These are phyloP conservation scores for Eupleurogrammus muticus DNA, from an alignment of 2,797 vertebrate species.

Conservation along the genomic window DNA sequence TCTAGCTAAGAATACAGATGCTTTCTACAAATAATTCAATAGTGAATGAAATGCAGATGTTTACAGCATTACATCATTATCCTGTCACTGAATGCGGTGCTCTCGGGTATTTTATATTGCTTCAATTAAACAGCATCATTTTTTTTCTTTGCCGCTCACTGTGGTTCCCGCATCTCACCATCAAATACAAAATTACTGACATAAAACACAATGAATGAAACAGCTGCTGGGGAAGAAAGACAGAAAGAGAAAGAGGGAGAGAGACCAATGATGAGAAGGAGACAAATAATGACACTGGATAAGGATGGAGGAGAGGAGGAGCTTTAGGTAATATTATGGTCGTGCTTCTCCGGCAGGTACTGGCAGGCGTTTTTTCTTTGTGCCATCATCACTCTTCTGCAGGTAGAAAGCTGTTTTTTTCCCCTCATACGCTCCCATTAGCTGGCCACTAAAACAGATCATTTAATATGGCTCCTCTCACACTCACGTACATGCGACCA, in stretches of 20 bases:
- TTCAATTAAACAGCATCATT: conserved; percentile 13
- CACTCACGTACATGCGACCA: conserved; percentile 32
- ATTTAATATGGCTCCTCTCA: conserved; percentile 28
- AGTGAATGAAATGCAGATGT: not conserved
- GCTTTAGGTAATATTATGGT: not conserved
- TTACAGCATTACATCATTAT: not conserved
- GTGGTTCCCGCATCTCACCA: conserved; percentile 1
- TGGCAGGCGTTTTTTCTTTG: conserved; percentile 18
- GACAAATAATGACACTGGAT: conserved; percentile 6
- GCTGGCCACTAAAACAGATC: conserved; percentile 8
- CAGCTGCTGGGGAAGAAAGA: not conserved
- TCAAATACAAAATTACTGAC: conserved; percentile 6
- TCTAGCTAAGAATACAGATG: not conserved
- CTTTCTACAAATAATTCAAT: not conserved
- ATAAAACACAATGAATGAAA: conserved; percentile 11
- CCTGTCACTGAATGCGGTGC: not conserved
- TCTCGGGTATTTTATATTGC: conserved; percentile 11
- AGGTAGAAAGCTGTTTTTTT: conserved; percentile 20
- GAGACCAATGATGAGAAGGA: not conserved
- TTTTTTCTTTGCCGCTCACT: not conserved
- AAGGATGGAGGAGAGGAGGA: conserved; percentile 3
- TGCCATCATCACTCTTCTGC: not conserved
- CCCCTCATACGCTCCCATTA: not conserved
- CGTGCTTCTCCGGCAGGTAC: conserved; percentile 15
- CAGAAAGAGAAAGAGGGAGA: conserved; percentile 8